Evolutionary conservation across 2,113 vertebrate species (phyloP).

Genomic region (Aplodontia rufa): DNA sequence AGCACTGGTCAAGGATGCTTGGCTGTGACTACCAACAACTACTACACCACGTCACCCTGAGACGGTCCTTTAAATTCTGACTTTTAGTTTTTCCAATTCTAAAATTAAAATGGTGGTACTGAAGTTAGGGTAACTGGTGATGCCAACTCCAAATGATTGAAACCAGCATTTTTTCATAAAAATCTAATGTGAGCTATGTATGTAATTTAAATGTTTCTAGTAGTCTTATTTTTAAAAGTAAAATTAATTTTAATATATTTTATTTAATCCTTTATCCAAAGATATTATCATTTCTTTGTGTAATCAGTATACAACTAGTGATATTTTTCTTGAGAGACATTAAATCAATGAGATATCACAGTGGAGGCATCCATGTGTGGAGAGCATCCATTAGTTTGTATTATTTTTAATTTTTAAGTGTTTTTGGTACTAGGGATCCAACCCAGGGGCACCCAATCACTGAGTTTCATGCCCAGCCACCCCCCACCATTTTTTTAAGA

Average conservation of each 20-base stretch:
- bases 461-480: too few species aligned
- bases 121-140: not conserved
- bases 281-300: not conserved
- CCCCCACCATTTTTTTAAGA: too few species aligned
- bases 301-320: not conserved
- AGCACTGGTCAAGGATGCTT: not conserved
- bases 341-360: not conserved
- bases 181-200: not conserved
- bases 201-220: not conserved
- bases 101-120: not conserved
- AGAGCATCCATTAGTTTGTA: not conserved
- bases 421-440: too few species aligned
- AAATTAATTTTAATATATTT: slow-evolving; percentile 26
- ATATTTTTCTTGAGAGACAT: not conserved
- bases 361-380: not conserved
- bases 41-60: not conserved
- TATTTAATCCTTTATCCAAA: not conserved
- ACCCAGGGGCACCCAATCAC: too few species aligned
- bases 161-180: not conserved
- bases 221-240: not conserved
- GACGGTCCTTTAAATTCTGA: not conserved
- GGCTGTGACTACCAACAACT: not conserved
- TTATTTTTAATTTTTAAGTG: too few species aligned
- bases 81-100: not conserved
- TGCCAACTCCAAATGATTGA: not conserved